A percentile compares a stretch with the other conserved stretches of the same genome.
phyloP scores from a whole-genome alignment of 2,888 invertebrate species.

The Platycheirus albimanus region DNA sequence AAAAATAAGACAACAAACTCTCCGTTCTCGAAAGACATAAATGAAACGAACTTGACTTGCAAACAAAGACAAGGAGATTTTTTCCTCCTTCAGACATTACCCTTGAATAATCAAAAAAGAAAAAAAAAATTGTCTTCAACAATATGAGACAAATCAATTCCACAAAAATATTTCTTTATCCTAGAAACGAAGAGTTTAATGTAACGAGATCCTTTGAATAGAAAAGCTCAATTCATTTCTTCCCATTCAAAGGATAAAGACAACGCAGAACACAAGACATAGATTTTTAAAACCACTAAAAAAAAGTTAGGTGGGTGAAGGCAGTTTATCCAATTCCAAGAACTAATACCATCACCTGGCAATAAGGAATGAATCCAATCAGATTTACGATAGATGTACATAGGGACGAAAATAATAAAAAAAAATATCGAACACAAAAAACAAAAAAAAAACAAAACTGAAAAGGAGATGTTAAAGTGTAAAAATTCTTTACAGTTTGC shows the following conservation, averaged over 20 bases:
- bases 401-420: not conserved
- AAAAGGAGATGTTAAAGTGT: constrained; percentile 25
- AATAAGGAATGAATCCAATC: constrained; percentile 68
- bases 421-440: no score
- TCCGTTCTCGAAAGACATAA: no score
- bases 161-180: constrained; percentile 44
- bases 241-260: not conserved
- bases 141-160: constrained; percentile 68
- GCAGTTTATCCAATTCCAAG: constrained; percentile 38
- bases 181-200: constrained; percentile 46
- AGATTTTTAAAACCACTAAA: constrained; percentile 35
- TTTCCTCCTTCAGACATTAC: not conserved
- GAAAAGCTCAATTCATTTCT: constrained; percentile 20
- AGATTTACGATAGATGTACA: constrained; percentile 58
- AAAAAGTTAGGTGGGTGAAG: not conserved
- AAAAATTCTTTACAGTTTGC: constrained; percentile 28
- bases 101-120: constrained; percentile 26
- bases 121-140: constrained; percentile 27
- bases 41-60: no score
- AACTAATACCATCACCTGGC: constrained; percentile 65
- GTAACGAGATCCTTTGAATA: constrained; percentile 33
- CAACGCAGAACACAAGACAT: constrained; percentile 19
- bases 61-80: not conserved
- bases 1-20: not conserved
- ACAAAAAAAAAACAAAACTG: no score